phyloP scores from a whole-genome alignment of 1,140 invertebrate genomes.

The Pseudomyrmex pallidus region DNA sequence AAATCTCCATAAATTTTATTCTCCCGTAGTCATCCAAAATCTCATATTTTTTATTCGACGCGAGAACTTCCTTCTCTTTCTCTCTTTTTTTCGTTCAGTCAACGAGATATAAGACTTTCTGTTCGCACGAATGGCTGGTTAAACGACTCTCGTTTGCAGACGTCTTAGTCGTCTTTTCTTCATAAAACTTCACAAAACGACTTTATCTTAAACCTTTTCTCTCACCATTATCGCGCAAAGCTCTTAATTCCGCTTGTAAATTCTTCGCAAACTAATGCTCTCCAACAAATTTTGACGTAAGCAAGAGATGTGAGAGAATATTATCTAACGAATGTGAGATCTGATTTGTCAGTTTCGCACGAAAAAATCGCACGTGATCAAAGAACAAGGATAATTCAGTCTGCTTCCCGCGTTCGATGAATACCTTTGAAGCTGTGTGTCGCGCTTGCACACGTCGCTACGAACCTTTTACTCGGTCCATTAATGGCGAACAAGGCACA shows the following conservation, averaged over 20 bases:
- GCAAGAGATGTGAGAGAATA: neutral
- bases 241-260: constrained; percentile 37
- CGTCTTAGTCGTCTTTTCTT: constrained; percentile 24
- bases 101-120: constrained; percentile 23
- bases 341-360: constrained; percentile 1
- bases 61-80: neutral
- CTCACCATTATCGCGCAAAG: neutral
- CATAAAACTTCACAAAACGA: constrained; percentile 20
- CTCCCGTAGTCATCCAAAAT: neutral
- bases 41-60: constrained; percentile 4
- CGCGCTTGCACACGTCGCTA: neutral
- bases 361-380: constrained; percentile 26
- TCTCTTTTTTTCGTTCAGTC: neutral
- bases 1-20: constrained; percentile 22
- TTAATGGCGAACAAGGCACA: constrained; percentile 46
- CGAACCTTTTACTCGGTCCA: constrained; percentile 45
- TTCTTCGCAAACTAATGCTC: neutral
- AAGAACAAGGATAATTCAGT: constrained; percentile 41
- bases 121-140: constrained; percentile 20
- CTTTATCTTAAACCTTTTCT: constrained; percentile 12
- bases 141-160: constrained; percentile 22
- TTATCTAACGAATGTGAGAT: neutral
- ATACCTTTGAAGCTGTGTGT: constrained; percentile 12
- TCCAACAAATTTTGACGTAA: constrained; percentile 7
- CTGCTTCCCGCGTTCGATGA: constrained; percentile 12